Base-by-base conservation (phyloP, 2,113 vertebrate genomes). In the Xiphophorus couchianus region DNA sequence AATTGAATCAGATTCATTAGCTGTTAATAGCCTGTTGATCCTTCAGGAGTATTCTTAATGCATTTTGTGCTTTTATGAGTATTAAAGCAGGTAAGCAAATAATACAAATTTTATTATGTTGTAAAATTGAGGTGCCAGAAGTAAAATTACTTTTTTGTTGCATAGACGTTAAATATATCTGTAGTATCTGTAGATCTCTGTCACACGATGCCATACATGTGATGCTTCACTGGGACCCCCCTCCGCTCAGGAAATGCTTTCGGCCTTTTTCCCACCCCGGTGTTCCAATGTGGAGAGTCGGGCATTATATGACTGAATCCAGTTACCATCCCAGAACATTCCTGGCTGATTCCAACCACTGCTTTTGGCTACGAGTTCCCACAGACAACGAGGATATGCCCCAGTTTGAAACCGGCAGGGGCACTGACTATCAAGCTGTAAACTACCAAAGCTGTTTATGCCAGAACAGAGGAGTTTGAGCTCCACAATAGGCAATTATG, bases 201-300 rank as follows among this genome's bases (percentile, higher is more conserved):
- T 93, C 92, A 94, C 86, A 90, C 69, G 90, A 94, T 93, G 90
- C 93, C 88, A 87, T 86, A 85, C 88, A 37, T 88, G 90, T 93
- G 92, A 95, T 92, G 93, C 94, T 93, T 94, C 84, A 29, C 90
- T 94, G 86, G 91, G 92, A 95, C 93, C 94, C 93, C 92, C 35
- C 93, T 92, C 58, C 66, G 82, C 86, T 92, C 92, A 93, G 91
- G 93, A 94, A 94, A 93, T 91, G 90, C 86, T 92, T 81, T 87
- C 80, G 82, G 93, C 89, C 78, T 90, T 93, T 93, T 94, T 93
- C 93, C 93, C 94, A 94, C 94, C 93, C 93, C 92, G 75, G 89
- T 83, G 85, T 92, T 94, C 89, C 81, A 69, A 89, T 90, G 88
- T 42, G 51, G 86, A 91, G 91, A 90, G 80, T 75, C n/a, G 84